Percentiles rank a stretch among this genome's conserved stretches.
phyloP scores from a whole-genome alignment of 1,140 invertebrate genomes.

The Arctopsyche grandis region DNA sequence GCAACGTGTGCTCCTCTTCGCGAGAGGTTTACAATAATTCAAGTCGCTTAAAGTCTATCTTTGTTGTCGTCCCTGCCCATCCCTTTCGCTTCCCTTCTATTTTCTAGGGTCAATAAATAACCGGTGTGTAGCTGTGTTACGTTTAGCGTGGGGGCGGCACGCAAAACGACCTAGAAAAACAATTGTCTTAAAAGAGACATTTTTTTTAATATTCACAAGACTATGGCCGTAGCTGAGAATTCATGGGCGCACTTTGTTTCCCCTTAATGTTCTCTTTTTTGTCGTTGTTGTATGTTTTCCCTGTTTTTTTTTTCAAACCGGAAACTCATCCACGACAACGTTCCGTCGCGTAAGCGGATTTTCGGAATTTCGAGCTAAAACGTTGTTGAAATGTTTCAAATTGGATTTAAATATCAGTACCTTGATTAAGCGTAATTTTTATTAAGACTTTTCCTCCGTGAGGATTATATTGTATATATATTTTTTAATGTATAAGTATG shows the following conservation, averaged over 20 bases:
- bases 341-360: background rate
- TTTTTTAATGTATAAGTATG: too few relatives aligned
- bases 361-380: too few relatives aligned
- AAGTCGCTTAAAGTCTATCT: slow-evolving; percentile 35
- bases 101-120: slow-evolving; percentile 49
- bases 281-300: slow-evolving; percentile 1
- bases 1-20: background rate
- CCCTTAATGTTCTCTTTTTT: slow-evolving; percentile 31
- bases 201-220: slow-evolving; percentile 48
- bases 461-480: too few relatives aligned
- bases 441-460: too few relatives aligned
- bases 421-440: background rate
- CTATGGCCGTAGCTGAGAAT: slow-evolving; percentile 41
- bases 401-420: background rate
- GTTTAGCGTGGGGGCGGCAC: slow-evolving; percentile 1
- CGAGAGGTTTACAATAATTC: slow-evolving; percentile 22
- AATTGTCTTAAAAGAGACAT: slow-evolving; percentile 51
- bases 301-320: slow-evolving; percentile 39
- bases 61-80: slow-evolving; percentile 32
- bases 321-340: background rate
- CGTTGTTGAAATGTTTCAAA: too few relatives aligned
- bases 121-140: slow-evolving; percentile 22
- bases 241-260: slow-evolving; percentile 42
- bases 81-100: background rate
- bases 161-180: slow-evolving; percentile 47